These are phyloP conservation scores for Altica lythri DNA, from an alignment of 2,888 invertebrate genomes.

Conservation along the genomic window DNA sequence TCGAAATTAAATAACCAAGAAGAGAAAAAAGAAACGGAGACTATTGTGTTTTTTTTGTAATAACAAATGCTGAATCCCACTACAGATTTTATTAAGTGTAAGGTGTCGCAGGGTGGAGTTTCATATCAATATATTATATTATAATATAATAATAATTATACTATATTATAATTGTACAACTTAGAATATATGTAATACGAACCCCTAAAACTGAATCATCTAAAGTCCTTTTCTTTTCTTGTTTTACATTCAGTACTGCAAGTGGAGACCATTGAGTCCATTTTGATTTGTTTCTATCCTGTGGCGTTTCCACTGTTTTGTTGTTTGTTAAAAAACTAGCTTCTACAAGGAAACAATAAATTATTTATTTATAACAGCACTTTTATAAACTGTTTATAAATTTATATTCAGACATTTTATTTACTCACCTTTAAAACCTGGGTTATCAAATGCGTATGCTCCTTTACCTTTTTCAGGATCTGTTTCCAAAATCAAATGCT, in stretches of 20 bases:
- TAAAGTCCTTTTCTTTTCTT: constrained; percentile 58
- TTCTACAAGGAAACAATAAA: constrained; percentile 47
- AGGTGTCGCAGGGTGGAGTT: no score
- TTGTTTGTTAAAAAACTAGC: constrained; percentile 51
- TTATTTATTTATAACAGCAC: no score
- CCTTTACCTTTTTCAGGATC: constrained; percentile 78
- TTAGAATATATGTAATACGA: constrained; percentile 44
- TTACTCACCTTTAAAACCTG: constrained; percentile 67
- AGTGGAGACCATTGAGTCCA: constrained; percentile 59
- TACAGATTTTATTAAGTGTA: no score
- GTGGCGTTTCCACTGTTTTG: constrained; percentile 43
- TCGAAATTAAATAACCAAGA: no score
- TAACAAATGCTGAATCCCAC: no score
- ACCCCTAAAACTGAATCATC: constrained; percentile 65
- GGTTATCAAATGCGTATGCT: constrained; percentile 81
- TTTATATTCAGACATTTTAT: no score
- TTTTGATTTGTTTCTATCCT: constrained; percentile 48
- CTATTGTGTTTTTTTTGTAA: no score
- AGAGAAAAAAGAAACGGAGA: no score
- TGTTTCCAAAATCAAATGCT: constrained; percentile 73
- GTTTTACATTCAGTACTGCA: constrained; percentile 48
- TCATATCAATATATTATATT: no score
- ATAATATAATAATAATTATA: no score
- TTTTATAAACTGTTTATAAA: no score
- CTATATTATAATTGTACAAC: no score